Percentiles rank a stretch among this genome's conserved stretches.
Evolutionary conservation across 2,113 vertebrate genomes (phyloP).

Genomic region (Pyrgilauda ruficollis): DNA sequence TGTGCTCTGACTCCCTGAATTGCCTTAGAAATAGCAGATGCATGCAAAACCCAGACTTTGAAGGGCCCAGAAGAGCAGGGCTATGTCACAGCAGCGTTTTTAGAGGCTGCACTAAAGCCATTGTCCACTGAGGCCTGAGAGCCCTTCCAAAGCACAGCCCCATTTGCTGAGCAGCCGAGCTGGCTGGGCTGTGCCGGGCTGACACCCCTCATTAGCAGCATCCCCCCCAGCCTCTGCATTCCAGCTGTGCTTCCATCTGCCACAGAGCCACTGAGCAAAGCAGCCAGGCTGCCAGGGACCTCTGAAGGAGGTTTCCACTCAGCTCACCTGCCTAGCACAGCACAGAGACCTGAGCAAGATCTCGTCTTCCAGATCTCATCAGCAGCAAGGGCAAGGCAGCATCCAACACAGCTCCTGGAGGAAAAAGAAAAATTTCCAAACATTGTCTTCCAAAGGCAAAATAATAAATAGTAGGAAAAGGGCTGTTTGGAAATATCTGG

Average conservation of each 20-base stretch:
- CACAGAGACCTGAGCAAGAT: neutral
- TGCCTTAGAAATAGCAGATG: neutral
- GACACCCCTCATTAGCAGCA: neutral
- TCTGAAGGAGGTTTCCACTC: neutral
- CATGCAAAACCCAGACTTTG: neutral
- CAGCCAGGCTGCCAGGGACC: neutral
- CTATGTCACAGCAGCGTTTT: neutral
- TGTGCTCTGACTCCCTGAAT: neutral
- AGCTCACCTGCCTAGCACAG: neutral
- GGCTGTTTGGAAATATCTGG: neutral
- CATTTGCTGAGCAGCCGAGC: neutral
- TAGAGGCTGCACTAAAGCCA: neutral
- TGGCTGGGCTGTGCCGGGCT: fast-evolving
- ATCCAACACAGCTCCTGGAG: neutral
- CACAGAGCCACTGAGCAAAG: neutral
- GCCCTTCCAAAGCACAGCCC: neutral
- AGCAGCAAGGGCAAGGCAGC: neutral
- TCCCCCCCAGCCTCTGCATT: neutral
- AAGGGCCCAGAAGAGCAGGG: neutral
- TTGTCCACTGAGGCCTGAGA: neutral
- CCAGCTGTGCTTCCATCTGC: neutral
- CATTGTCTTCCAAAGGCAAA: neutral
- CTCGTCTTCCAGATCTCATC: neutral
- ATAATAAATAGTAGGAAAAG: neutral
- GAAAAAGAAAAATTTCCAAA: neutral